Percentiles rank a stretch among this genome's conserved stretches.
Conservation (phyloP, 2,797 vertebrate genomes). For the Hafferia zeledoni region DNA sequence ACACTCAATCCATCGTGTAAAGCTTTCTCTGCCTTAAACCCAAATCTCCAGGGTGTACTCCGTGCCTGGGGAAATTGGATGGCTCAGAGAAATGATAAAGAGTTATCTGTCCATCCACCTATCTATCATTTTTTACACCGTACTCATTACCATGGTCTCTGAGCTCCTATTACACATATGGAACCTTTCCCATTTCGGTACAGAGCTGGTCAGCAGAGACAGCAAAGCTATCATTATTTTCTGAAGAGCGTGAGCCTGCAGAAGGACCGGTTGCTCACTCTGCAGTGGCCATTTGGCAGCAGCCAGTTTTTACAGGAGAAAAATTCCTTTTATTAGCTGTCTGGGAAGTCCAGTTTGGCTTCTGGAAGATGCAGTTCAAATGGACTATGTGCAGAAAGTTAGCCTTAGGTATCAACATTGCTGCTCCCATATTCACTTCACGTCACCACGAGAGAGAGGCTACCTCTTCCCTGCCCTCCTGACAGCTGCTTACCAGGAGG, state of each 20-base stretch:
- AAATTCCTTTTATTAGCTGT: slow-evolving; percentile 49
- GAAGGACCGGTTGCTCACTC: background rate
- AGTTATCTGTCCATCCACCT: slow-evolving; percentile 41
- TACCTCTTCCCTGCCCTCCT: slow-evolving; percentile 1
- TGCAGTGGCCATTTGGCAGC: background rate
- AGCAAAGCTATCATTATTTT: slow-evolving; percentile 41
- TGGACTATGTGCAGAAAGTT: slow-evolving; percentile 31
- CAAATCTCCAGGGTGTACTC: slow-evolving; percentile 53
- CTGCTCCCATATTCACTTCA: slow-evolving; percentile 40
- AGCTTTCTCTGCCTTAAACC: slow-evolving; percentile 65
- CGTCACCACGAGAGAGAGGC: background rate
- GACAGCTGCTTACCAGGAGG: slow-evolving; percentile 57
- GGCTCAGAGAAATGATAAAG: slow-evolving; percentile 54
- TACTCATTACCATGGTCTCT: slow-evolving; percentile 57
- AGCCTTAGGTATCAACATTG: slow-evolving; percentile 64
- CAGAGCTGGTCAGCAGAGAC: slow-evolving; percentile 47
- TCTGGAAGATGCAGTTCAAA: slow-evolving; percentile 54
- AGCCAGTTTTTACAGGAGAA: slow-evolving; percentile 25
- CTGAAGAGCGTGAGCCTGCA: background rate
- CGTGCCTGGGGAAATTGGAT: slow-evolving; percentile 58
- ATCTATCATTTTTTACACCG: slow-evolving; percentile 61
- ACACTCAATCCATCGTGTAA: slow-evolving; percentile 62
- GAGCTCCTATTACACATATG: slow-evolving; percentile 38
- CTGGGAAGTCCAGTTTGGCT: slow-evolving; percentile 14
- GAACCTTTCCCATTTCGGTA: background rate